Conservation (phyloP, 2,113 vertebrate genomes). For the Sinosuthora webbiana region DNA sequence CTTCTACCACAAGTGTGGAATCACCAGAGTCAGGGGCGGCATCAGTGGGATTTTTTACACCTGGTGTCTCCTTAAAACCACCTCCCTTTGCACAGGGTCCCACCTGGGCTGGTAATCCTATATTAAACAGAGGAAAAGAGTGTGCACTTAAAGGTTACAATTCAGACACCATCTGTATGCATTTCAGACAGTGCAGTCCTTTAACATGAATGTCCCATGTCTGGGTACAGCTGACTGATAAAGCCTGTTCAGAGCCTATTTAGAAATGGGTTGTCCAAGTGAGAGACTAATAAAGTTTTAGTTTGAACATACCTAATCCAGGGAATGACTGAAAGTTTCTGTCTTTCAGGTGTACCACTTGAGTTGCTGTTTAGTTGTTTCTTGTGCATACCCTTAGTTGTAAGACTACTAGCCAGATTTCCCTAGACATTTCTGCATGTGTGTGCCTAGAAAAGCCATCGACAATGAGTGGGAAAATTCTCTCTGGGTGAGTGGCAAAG, state of each 20-base stretch:
- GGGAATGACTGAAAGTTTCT: background rate
- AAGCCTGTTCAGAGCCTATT: background rate
- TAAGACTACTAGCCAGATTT: background rate
- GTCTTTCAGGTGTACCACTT: background rate
- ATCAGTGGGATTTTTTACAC: background rate
- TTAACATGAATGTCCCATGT: background rate
- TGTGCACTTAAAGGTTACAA: background rate
- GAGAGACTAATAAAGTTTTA: background rate
- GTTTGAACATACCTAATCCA: background rate
- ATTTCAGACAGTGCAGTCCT: background rate
- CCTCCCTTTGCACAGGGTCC: background rate
- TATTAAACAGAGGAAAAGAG: slow-evolving; percentile 6
- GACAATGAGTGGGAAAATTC: background rate
- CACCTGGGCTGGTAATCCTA: slow-evolving; percentile 29
- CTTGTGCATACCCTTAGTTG: background rate
- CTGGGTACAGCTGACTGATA: background rate
- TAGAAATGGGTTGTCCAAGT: background rate
- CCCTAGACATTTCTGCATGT: background rate
- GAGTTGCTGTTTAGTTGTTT: background rate
- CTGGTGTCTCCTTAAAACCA: background rate
- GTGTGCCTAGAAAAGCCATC: background rate
- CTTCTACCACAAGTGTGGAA: background rate
- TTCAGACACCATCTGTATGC: background rate
- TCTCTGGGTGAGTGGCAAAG: background rate
- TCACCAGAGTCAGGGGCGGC: background rate